These are phyloP conservation scores for Selene dorsalis DNA, from an alignment of 2,797 vertebrate species.

Conservation along the genomic window DNA sequence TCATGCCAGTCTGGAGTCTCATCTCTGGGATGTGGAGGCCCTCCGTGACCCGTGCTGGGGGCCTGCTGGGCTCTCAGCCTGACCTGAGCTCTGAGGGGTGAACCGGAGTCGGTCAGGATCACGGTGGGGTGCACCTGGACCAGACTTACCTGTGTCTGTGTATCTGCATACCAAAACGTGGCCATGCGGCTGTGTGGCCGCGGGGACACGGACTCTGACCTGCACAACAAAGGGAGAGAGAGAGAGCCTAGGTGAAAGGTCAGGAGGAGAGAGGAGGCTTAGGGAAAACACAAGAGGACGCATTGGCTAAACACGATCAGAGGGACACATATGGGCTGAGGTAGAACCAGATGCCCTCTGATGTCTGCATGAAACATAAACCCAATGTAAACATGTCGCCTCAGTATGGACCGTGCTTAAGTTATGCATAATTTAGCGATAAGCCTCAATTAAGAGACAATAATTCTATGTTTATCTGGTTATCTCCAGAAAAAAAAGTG, in stretches of 20 bases:
- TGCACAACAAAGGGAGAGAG: slow-evolving; percentile 82
- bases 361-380: slow-evolving; percentile 69
- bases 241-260: slow-evolving; percentile 82
- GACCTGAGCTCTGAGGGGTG: slow-evolving; percentile 78
- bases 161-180: slow-evolving; percentile 79
- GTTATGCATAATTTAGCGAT: slow-evolving; percentile 44
- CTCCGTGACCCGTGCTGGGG: slow-evolving; percentile 79
- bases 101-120: slow-evolving; percentile 67
- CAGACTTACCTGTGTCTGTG: slow-evolving; percentile 83
- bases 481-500: slow-evolving; percentile 32
- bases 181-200: slow-evolving; percentile 71
- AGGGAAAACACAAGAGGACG: slow-evolving; percentile 79
- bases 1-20: slow-evolving; percentile 83
- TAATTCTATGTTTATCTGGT: slow-evolving; percentile 42
- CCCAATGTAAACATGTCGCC: slow-evolving; percentile 66
- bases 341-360: slow-evolving; percentile 75
- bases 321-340: slow-evolving; percentile 76
- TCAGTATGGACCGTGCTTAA: slow-evolving; percentile 42
- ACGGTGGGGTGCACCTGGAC: slow-evolving; percentile 80
- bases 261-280: slow-evolving; percentile 68
- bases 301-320: slow-evolving; percentile 80
- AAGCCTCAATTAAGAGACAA: slow-evolving; percentile 33
- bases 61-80: slow-evolving; percentile 80
- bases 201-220: slow-evolving; percentile 78
- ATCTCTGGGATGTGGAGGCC: slow-evolving; percentile 76